Conservation (phyloP, 1,140 invertebrate genomes). For the Phortica variegata region DNA sequence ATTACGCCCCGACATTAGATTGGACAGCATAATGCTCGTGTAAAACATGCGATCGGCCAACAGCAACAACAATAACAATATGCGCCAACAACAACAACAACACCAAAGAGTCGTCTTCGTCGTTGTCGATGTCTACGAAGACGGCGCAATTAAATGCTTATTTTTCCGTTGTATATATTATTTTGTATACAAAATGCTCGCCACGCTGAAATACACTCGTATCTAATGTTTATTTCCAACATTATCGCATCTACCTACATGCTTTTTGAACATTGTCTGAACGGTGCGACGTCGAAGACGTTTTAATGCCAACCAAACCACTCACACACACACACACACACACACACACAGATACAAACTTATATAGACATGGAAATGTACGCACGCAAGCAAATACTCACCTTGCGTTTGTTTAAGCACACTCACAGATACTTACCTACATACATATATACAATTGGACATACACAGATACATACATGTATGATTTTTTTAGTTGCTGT, state of each 20-base stretch:
- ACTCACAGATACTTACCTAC: background rate
- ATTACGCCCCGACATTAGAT: conserved; percentile 47
- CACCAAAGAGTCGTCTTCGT: background rate
- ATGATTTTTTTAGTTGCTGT: no score
- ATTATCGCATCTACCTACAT: conserved; percentile 7
- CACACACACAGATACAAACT: background rate
- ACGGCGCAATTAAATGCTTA: no score
- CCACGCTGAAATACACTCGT: no score
- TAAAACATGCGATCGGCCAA: conserved; percentile 34
- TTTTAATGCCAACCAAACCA: no score
- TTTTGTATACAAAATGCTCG: no score
- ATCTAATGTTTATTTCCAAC: background rate
- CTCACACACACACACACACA: background rate
- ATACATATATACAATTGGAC: background rate
- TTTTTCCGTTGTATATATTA: no score
- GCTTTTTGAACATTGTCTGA: no score
- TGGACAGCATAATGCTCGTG: conserved; percentile 37
- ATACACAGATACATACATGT: background rate
- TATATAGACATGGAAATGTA: no score
- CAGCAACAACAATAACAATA: conserved; percentile 5
- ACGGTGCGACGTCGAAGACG: no score
- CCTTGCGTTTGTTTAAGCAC: conserved; percentile 21
- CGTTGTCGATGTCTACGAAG: no score
- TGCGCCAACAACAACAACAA: conserved; percentile 9
- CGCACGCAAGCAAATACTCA: conserved; percentile 20